Base-by-base conservation (phyloP, 2,113 vertebrate species). In the Rhinoptilus africanus region DNA sequence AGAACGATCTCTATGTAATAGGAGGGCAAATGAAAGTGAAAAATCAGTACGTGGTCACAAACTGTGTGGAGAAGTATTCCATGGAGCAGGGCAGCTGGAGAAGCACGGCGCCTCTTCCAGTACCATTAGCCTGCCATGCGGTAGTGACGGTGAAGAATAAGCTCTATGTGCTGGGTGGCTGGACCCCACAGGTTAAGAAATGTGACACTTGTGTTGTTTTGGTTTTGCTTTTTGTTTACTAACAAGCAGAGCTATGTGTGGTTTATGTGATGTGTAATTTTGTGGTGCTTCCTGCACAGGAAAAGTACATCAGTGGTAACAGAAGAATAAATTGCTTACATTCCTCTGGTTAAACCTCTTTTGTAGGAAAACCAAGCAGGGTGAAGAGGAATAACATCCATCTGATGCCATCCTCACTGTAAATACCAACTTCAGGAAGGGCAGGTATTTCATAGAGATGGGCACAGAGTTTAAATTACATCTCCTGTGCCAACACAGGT, bases 11-110 rank as follows among this genome's bases (percentile, higher is more conserved):
- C 56, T 99, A 99, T 51, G 88, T 99, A 27, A 96, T 99, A 69
- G 99, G 99, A 88, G 99, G 99, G 37, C 99, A 99, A 96, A 99
- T 99, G 99, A 99, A 98, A 97, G 96, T 99, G 91, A 99, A 99
- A 97, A 99, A 99, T 82, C 98, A 99, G 89, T 99, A 98, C 60
- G 96, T 99, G 54, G 98, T 99, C 83, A 99, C 99, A 54, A 99
- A 99, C 97, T 98, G 97, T 47, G 99, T 99, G 85, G 99, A 99
- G 89, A 99, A 98, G 66, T 99, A 99, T 95, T 99, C 98, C 37
- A 93, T 99, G 91, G 98, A 99, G 39, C 98, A 96, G 12, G 99
- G 98, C 84, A 98, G 90, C 27, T 99, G 99, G 99, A 98, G 98
- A 57, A 99, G 97, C 28, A 98, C 98, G 1, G 98, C 99, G 0